Conservation (phyloP, 2,113 vertebrate species). For the Bujurquina vittata region DNA sequence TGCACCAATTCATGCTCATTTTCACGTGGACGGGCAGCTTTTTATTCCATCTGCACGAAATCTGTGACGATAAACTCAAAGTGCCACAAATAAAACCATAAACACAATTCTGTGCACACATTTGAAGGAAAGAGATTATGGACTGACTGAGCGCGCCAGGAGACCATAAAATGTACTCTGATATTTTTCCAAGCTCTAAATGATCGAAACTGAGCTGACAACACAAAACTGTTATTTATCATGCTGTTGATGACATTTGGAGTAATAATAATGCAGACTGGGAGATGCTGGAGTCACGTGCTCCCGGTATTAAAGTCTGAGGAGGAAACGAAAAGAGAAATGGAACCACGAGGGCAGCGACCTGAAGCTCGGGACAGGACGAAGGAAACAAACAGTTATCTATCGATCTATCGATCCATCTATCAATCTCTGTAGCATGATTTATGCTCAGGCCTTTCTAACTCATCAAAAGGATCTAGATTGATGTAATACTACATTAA, state of each 20-base stretch:
- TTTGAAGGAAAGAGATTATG: neutral
- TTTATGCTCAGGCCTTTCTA: fast-evolving
- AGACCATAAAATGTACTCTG: neutral
- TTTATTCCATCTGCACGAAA: slow-evolving; percentile 1
- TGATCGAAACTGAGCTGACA: neutral
- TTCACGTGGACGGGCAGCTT: slow-evolving; percentile 9
- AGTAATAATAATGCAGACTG: no score
- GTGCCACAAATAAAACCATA: neutral
- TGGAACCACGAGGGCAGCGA: no score
- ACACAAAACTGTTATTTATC: no score
- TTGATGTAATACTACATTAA: neutral
- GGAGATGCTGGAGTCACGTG: no score
- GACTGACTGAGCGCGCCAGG: neutral
- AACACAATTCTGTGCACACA: neutral
- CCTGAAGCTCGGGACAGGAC: neutral
- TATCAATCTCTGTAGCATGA: no score
- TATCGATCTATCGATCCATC: no score
- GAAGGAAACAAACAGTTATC: no score
- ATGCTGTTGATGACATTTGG: no score
- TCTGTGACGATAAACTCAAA: neutral
- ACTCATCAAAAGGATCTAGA: no score
- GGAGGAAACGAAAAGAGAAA: neutral
- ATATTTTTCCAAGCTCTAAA: neutral
- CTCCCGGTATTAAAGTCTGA: neutral
- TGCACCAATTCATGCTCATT: neutral